A percentile compares a stretch with the other conserved stretches of the same genome.
phyloP scores from a whole-genome alignment of 2,888 invertebrate species.

The Portevinia maculata region DNA sequence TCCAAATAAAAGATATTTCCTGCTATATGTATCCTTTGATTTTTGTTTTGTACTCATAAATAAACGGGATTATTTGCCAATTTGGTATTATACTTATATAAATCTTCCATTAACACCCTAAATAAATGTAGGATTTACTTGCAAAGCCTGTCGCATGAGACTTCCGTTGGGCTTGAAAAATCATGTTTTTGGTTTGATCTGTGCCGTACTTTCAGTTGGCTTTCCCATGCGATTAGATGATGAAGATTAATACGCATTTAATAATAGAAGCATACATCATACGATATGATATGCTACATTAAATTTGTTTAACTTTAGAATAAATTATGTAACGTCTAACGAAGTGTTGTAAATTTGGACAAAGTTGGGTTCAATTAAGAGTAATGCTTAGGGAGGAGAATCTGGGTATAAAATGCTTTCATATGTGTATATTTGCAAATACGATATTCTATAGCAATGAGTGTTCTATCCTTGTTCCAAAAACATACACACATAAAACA shows the following conservation, averaged over 20 bases:
- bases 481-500: neutral
- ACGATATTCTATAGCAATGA: too few relatives aligned
- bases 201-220: neutral
- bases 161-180: neutral
- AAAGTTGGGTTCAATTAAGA: neutral
- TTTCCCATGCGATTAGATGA: slow-evolving; percentile 12
- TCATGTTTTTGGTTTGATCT: neutral
- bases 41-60: neutral
- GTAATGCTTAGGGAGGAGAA: neutral
- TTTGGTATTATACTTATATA: neutral
- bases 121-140: neutral
- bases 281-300: neutral
- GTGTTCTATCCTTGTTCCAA: too few relatives aligned
- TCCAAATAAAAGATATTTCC: too few relatives aligned
- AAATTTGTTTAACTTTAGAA: neutral
- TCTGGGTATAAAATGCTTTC: too few relatives aligned
- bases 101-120: neutral
- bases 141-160: neutral
- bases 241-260: slow-evolving; percentile 11
- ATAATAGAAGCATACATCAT: neutral
- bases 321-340: slow-evolving; percentile 2
- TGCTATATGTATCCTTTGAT: neutral
- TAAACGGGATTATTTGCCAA: neutral
- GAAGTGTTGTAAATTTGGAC: neutral
- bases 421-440: too few relatives aligned